Evolutionary conservation across 1,140 invertebrate genomes (phyloP), one percentile per base, ranked within the genome.

Genomic region (Drosophila eugracilis): DNA sequence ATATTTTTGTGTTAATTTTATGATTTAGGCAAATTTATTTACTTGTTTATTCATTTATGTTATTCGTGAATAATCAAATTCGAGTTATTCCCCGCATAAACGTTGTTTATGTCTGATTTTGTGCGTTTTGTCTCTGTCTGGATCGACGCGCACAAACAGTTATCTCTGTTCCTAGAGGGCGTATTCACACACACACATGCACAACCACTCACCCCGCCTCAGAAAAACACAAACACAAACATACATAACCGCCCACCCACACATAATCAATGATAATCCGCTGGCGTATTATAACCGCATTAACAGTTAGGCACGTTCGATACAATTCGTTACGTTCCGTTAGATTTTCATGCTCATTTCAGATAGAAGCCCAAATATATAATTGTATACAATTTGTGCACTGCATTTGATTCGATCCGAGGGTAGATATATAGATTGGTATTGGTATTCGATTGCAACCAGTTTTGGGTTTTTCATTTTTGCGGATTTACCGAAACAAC

Each of bases 251-350:
- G 14, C 15, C 21, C 21, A 37, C 14, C 34, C 42, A 81, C 71
- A 62, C 66, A 89, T 89, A 88, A 88, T 88, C 83, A 88, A 88
- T 88, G 83, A 88, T 88, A 88, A 88, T 88, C 83, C 83, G 71
- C 48, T 78, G 84, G 83, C 83, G 83, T 88, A 88, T 88, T 88
- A 88, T 88, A 88, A 88, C 83, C 83, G 75, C 83, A 88, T 88
- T 88, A 88, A 88, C 83, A 88, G 83, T 89, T 88, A 89, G 83
- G 78, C 83, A 88, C 83, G 83, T 88, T 83, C 84, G 62, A 71
- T 78, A 78, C 78, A 86, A 88, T 88, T 86, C 83, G 81, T 86
- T 86, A 78, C 81, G 81, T 86, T 71, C 73, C 74, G 44, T 81
- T 86, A 88, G 83, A 86, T 88, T 86, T 69, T 86, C 81, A 74